Evolutionary conservation across 1,140 invertebrate genomes (phyloP), one percentile per base, ranked within the genome.

Genomic region (Anastrepha ludens): DNA sequence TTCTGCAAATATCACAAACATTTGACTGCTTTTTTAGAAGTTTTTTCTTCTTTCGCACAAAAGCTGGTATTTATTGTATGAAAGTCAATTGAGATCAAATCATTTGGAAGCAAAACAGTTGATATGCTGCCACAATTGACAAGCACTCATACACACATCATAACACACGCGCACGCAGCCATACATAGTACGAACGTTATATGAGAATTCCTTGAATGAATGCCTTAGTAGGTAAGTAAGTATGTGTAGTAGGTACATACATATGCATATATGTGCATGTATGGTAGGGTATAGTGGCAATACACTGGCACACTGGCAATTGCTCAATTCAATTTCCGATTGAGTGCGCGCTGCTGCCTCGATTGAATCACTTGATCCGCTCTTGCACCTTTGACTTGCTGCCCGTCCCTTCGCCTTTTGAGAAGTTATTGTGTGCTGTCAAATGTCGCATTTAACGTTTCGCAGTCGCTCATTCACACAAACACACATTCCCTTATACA

Each of bases 31-130:
- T 20, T 81, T 78, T 29, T 8, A 50, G 39, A 47, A 9, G 17
- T 50, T 50, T 78, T 81, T 81, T 50, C 47, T 67, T 47, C n/a
- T 81, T 81, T 55, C 47, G 7, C 55, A 29, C n/a, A 81, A 81
- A 81, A 58, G 74, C 74, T 55, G 74, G 50, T 81, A 81, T 81
- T 81, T 81, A 58, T 86, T 62, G 58, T 86, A 64, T 86, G 58
- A 86, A 90, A 91, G 87, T 92, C 91, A 92, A 92, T 92, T 92
- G 88, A 92, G 92, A 92, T 92, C 74, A 92, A 92, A 92, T 92
- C 91, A 92, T 91, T 92, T 90, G 91, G 91, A 92, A 92, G 91
- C 91, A 91, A 92, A 92, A 92, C 91, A 92, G 90, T 90, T 90
- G 89, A 91, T 91, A 91, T 91, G 90, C 89, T 91, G 88, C 88